phyloP scores from a whole-genome alignment of 2,113 vertebrate genomes.

The Pituophis catenifer region DNA sequence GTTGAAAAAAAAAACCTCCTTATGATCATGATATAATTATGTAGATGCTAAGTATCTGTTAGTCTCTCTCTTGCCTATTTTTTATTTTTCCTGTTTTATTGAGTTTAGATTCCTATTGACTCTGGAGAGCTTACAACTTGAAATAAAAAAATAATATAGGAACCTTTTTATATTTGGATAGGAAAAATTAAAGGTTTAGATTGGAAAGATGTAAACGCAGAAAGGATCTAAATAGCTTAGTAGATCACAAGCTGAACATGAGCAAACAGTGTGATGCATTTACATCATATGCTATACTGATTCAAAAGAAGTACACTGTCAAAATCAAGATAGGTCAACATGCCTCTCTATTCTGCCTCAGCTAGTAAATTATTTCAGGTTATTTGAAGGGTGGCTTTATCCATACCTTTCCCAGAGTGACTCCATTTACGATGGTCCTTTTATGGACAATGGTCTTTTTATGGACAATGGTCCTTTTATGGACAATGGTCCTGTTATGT shows the following conservation, averaged over 20 bases:
- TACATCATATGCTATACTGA: neutral
- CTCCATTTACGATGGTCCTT: neutral
- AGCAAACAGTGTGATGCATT: neutral
- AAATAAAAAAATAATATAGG: neutral
- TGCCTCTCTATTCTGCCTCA: neutral
- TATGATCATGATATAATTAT: neutral
- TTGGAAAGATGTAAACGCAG: neutral
- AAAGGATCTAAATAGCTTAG: neutral
- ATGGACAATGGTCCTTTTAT: neutral
- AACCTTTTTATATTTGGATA: neutral
- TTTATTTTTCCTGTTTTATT: neutral
- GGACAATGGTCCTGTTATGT: neutral
- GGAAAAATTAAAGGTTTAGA: neutral
- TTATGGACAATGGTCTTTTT: neutral
- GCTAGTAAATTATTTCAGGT: neutral
- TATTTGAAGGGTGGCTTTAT: neutral
- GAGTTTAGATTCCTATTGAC: neutral
- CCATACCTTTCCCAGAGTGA: neutral
- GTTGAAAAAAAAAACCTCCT: neutral
- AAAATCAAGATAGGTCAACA: neutral
- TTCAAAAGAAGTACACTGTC: neutral
- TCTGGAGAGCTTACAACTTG: neutral
- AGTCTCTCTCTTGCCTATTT: neutral
- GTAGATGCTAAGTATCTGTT: neutral
- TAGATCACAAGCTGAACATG: neutral